Evolutionary conservation across 2,113 vertebrate genomes (phyloP).

Genomic region (Taurulus bubalis): DNA sequence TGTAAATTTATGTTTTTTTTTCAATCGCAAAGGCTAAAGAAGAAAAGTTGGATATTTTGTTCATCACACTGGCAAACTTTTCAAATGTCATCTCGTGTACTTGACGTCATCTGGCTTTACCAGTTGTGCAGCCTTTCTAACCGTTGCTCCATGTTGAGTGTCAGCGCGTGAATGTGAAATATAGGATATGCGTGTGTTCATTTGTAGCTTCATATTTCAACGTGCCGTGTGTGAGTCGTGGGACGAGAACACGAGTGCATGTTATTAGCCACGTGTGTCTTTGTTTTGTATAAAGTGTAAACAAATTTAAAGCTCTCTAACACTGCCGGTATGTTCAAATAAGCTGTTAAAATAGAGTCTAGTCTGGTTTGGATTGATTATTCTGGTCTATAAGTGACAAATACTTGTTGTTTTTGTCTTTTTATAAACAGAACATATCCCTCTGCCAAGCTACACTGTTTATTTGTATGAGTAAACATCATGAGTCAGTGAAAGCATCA

Average conservation of each 20-base stretch:
- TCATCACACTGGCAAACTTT: slow-evolving; percentile 50
- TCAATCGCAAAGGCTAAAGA: slow-evolving; percentile 29
- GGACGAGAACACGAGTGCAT: slow-evolving; percentile 48
- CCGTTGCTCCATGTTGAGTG: slow-evolving; percentile 35
- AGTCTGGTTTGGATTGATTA: slow-evolving; percentile 46
- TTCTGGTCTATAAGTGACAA: slow-evolving; percentile 48
- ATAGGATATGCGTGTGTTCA: slow-evolving; percentile 22
- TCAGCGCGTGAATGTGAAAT: slow-evolving; percentile 37
- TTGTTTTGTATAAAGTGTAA: slow-evolving; percentile 71
- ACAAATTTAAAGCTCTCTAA: slow-evolving; percentile 69
- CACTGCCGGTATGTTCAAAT: slow-evolving; percentile 78
- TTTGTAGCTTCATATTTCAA: slow-evolving; percentile 50
- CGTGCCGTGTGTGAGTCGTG: slow-evolving; percentile 16
- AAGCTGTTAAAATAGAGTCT: slow-evolving; percentile 53
- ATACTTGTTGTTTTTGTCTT: slow-evolving; percentile 49
- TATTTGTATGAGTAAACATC: slow-evolving; percentile 37
- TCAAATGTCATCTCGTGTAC: neutral
- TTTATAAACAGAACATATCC: slow-evolving; percentile 36
- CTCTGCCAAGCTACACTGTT: slow-evolving; percentile 29
- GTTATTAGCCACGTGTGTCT: slow-evolving; percentile 67
- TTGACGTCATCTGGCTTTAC: slow-evolving; percentile 31
- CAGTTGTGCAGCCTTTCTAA: slow-evolving; percentile 43
- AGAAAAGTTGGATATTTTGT: slow-evolving; percentile 33
- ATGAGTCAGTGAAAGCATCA: slow-evolving; percentile 34
- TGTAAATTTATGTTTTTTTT: slow-evolving; percentile 55